Base-by-base conservation (phyloP, 2,113 vertebrate genomes). In the Chascanopsetta lugubris region DNA sequence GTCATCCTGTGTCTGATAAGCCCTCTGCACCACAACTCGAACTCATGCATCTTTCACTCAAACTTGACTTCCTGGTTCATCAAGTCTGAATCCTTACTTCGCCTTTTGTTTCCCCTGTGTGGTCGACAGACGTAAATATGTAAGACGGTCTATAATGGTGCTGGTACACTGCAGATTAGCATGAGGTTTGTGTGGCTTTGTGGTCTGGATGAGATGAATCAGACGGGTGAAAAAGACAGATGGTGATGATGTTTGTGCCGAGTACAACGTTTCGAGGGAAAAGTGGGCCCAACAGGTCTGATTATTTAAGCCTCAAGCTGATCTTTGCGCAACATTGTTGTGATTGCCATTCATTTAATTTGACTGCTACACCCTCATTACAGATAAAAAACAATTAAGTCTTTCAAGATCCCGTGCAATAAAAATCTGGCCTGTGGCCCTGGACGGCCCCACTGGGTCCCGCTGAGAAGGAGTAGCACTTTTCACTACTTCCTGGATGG, bases 401-500 rank as follows among this genome's bases (percentile, higher is more conserved):
- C 70, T 49, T 58, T 68, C 40, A 17, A 64, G 42, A 48, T 62
- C 65, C 21, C 47, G 51, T 21, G 64, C 42, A 51, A 48, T 72
- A 66, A 60, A 77, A 59, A 43, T 56, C 51, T 77, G 54, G 49
- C 65, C 36, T 4, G 5, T 38, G 42, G 57, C 54, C 79, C 45
- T 74, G 63, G 79, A 80, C 70, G 79, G 82, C 72, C 65, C 76
- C 68, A 46, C 57, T 76, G 36, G 53, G 60, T 53, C 58, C 36
- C 3, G 32, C 71, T 68, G 54, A 30, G 36, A 60, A 71, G 63
- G 51, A 74, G 75, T 63, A 76, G 70, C 68, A 69, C 49, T 46
- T 80, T 87, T 84, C 63, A 85, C 58, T 64, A 72, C 79, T 75
- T 90, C 76, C 85, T 82, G 76, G 61, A 25, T 15, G 26, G 18